A percentile compares a stretch with the other conserved stretches of the same genome.
Evolutionary conservation across 53 echinoderm and acorn worm genomes (phyloP).

Genomic region (Patiria pectinifera): DNA sequence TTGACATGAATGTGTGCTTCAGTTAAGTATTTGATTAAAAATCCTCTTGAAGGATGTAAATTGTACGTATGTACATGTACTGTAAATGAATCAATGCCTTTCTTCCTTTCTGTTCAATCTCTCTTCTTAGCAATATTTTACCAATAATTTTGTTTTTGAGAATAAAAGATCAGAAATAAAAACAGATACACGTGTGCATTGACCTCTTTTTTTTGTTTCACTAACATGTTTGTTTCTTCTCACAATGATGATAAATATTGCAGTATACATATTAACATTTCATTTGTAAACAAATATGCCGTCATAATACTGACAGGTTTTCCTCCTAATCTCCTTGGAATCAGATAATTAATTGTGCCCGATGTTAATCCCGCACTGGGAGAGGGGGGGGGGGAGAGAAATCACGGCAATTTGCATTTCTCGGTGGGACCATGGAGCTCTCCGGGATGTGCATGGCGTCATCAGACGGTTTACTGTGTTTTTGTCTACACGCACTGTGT

Average conservation of each 20-base stretch:
- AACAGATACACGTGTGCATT: too few species aligned
- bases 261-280: not conserved
- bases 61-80: too few species aligned
- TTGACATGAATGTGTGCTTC: not conserved
- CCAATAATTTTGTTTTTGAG: not conserved
- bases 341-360: slow-evolving; percentile 45
- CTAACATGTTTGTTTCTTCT: not conserved
- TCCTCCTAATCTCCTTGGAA: slow-evolving; percentile 18
- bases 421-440: not conserved
- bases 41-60: too few species aligned
- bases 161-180: not conserved
- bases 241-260: not conserved
- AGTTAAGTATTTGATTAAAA: slow-evolving; percentile 5
- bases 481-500: not conserved
- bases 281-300: not conserved
- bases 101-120: too few species aligned
- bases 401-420: slow-evolving; percentile 47
- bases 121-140: too few species aligned
- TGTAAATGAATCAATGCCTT: too few species aligned
- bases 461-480: not conserved
- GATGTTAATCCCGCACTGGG: slow-evolving; percentile 8
- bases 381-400: not conserved
- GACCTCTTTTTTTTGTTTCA: not conserved
- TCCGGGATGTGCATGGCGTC: not conserved
- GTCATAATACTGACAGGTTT: slow-evolving; percentile 3